phyloP scores from a whole-genome alignment of 92 coral and sea anemone species.

The Parazoanthus darwini region DNA sequence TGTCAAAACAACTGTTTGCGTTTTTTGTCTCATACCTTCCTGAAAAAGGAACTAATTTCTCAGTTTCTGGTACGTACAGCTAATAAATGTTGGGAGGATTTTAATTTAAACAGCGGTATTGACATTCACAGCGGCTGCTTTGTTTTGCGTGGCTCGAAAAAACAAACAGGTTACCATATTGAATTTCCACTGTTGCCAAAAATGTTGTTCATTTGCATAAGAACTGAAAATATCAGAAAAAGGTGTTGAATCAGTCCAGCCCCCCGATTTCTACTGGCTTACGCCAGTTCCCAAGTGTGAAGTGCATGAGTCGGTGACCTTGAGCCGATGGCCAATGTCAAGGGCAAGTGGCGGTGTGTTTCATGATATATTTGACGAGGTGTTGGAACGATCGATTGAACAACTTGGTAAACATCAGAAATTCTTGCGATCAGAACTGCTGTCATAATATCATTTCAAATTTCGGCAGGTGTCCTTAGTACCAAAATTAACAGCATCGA shows the following conservation, averaged over 20 bases:
- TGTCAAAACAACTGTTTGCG: too few relatives aligned
- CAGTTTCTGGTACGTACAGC: not conserved
- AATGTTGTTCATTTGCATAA: constrained; percentile 17
- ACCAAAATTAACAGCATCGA: not conserved
- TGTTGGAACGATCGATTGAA: not conserved
- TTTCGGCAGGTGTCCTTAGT: not conserved
- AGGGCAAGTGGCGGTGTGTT: not conserved
- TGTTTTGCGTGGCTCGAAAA: not conserved
- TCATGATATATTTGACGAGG: not conserved
- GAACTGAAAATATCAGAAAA: not conserved
- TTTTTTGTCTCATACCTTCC: not conserved
- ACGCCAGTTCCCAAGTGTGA: not conserved
- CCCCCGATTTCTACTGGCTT: constrained; percentile 8
- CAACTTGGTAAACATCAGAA: not conserved
- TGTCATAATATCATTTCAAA: not conserved
- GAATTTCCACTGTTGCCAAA: not conserved
- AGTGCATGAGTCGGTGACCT: not conserved
- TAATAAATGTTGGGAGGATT: not conserved
- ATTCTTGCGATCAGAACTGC: not conserved
- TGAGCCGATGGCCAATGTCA: constrained; percentile 26
- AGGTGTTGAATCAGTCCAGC: constrained; percentile 21
- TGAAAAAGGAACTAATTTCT: not conserved
- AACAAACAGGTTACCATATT: not conserved
- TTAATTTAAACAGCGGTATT: not conserved
- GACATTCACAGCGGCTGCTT: not conserved